Conservation (phyloP, 2,797 vertebrate genomes). For the Characodon lateralis region DNA sequence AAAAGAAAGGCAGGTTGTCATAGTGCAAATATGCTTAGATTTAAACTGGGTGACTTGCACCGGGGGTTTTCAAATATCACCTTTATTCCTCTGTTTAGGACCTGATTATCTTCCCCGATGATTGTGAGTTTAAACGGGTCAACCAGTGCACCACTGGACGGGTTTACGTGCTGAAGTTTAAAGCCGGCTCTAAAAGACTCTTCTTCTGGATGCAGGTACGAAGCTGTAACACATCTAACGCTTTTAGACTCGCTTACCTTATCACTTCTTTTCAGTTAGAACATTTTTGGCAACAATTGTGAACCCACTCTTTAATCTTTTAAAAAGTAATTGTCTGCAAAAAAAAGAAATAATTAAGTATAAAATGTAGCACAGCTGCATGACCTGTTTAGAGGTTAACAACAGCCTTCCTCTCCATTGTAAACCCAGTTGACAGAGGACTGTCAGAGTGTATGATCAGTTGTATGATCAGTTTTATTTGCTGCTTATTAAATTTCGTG, state of each 20-base stretch:
- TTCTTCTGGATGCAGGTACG: constrained; percentile 99
- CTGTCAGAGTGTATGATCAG: too few species aligned
- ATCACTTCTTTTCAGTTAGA: neutral
- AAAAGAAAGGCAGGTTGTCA: too few species aligned
- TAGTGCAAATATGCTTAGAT: too few species aligned
- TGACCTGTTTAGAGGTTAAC: too few species aligned
- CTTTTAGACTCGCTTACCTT: neutral
- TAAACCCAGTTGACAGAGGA: too few species aligned
- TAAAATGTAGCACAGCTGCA: too few species aligned
- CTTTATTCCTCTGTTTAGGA: constrained; percentile 77
- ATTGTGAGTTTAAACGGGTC: constrained; percentile 97
- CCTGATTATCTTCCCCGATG: constrained; percentile 96
- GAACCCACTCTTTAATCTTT: too few species aligned
- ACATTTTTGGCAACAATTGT: neutral
- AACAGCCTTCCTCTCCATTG: too few species aligned
- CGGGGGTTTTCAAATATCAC: neutral
- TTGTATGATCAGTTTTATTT: too few species aligned
- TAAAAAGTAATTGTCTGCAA: too few species aligned
- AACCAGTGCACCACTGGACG: constrained; percentile 94
- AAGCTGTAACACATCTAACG: neutral
- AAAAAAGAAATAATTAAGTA: too few species aligned
- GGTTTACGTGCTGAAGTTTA: constrained; percentile 96
- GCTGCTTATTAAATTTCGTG: too few species aligned
- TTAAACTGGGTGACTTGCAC: neutral
- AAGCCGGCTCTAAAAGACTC: constrained; percentile 95